A percentile compares a stretch with the other conserved stretches of the same genome.
phyloP scores from a whole-genome alignment of 2,113 vertebrate genomes.

The Chloropsis hardwickii region DNA sequence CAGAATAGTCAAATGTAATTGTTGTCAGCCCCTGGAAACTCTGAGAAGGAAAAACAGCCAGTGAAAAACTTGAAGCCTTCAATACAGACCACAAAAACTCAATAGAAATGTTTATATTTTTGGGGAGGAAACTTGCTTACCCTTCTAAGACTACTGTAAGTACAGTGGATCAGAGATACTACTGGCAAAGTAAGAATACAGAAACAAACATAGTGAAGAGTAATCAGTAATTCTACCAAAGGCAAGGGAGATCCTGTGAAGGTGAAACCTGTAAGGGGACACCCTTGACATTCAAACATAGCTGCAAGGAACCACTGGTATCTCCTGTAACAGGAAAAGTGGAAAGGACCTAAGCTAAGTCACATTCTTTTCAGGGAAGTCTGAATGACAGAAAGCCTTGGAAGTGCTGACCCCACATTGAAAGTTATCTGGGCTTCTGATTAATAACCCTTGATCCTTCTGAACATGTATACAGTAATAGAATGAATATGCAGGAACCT shows the following conservation, averaged over 20 bases:
- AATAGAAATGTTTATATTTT: background rate
- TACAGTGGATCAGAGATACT: background rate
- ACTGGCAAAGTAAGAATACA: background rate
- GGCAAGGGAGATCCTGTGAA: background rate
- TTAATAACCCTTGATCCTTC: background rate
- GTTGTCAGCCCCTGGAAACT: background rate
- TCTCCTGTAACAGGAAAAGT: background rate
- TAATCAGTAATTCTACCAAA: background rate
- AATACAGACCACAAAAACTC: background rate
- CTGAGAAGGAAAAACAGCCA: background rate
- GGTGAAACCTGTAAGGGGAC: background rate
- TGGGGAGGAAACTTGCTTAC: background rate
- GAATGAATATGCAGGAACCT: background rate
- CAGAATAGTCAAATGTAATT: background rate
- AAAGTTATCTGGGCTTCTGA: background rate
- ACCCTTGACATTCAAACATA: background rate
- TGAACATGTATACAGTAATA: fast-evolving
- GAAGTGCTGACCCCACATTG: background rate
- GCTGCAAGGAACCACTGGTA: background rate
- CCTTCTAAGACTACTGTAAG: background rate
- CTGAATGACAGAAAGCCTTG: background rate
- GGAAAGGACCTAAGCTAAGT: background rate
- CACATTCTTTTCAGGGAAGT: background rate
- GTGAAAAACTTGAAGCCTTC: background rate
- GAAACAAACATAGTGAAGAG: background rate